Base-by-base conservation (phyloP, 2,797 vertebrate species). In the Odontamblyopus rebecca region DNA sequence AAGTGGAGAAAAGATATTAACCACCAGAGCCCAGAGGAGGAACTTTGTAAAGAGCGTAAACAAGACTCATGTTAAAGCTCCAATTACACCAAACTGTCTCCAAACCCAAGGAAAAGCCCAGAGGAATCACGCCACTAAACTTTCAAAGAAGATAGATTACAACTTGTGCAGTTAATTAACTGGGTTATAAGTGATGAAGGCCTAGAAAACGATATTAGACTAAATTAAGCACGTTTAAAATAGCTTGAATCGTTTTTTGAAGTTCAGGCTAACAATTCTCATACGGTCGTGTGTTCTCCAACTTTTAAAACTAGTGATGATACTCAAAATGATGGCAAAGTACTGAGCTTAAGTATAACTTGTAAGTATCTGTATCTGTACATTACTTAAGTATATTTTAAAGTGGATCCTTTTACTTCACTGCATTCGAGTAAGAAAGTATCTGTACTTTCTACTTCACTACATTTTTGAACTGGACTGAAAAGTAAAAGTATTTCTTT, bases 101-200 rank as follows among this genome's bases (percentile, higher is more conserved):
- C 61, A 62, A 62, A 62, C 61, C 38, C 61, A 35, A 62, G 32
- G 61, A 62, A 62, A 32, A 62, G 61, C 61, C 61, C 61, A 1
- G 32, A 38, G 32, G 61, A 62, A 5, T 35, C 30, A 30, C 60
- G 8, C 7, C 29, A 18, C 27, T 4, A 38, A 19, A 35, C 61
- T 35, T n/a, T 62, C 61, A 35, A n/a, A 7, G 32, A 62, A 62
- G 35, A 38, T 38, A n/a, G 35, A 38, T 38, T n/a, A 38, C 32
- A 62, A 62, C 61, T 13, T 32, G 29, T 29, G 8, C 23, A 3
- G 26, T 16, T 12, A 61, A 61, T 29, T 32, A 61, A 61, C 18
- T 19, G 13, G 6, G 13, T 5, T 16, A 30, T 30, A 15, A 60
- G 29, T 30, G 12, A 60, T 30, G 57, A 30, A 59, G 15, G 26